A percentile compares a stretch with the other conserved stretches of the same genome.
phyloP scores from a whole-genome alignment of 2,113 vertebrate species.

The Microcebus jonahi region DNA sequence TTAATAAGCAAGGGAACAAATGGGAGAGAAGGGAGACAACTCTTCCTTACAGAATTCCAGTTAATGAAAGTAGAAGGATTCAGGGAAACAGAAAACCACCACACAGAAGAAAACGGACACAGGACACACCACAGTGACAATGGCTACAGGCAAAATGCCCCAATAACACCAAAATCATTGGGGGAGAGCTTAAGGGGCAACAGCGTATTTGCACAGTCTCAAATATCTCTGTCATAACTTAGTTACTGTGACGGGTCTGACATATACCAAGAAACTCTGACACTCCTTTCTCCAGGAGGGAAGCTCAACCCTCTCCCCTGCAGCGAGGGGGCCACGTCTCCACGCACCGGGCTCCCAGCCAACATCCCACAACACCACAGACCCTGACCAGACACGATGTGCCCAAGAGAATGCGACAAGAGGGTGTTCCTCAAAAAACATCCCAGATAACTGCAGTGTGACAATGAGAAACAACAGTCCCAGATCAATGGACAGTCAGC shows the following conservation, averaged over 20 bases:
- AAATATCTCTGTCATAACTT: not conserved
- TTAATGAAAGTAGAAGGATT: not conserved
- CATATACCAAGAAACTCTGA: not conserved
- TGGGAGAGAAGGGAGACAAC: no score
- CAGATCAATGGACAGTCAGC: not conserved
- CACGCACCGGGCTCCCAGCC: not conserved
- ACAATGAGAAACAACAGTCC: not conserved
- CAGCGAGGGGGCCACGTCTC: not conserved
- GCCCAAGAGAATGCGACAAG: rapidly evolving
- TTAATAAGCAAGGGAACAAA: no score
- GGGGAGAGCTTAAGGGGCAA: not conserved
- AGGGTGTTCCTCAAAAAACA: not conserved
- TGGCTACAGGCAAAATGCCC: not conserved
- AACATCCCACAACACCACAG: not conserved
- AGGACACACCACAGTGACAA: not conserved
- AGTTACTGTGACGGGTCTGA: not conserved
- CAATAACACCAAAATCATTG: rapidly evolving
- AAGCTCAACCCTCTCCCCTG: not conserved
- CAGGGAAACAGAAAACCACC: not conserved
- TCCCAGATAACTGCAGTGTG: not conserved
- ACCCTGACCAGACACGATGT: rapidly evolving
- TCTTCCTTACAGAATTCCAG: not conserved
- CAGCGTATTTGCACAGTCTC: not conserved
- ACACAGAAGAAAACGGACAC: not conserved
- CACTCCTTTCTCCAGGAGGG: not conserved